Evolutionary conservation across 1,140 invertebrate species (phyloP).

Genomic region (Heliconius eleuchia): DNA sequence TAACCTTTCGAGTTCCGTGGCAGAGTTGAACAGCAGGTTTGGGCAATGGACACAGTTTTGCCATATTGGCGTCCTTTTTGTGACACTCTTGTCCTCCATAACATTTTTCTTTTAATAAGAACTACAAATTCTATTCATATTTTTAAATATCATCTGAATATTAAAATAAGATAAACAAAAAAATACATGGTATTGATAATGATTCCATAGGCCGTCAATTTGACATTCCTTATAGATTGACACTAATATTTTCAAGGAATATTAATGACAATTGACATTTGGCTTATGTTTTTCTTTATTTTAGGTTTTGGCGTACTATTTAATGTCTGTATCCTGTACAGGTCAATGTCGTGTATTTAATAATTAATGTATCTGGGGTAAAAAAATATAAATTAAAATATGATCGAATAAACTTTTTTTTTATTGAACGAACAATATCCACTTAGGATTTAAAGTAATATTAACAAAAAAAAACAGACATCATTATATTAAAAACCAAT

Average conservation of each 20-base stretch:
- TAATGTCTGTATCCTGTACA: neutral
- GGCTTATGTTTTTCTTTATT: neutral
- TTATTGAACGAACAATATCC: too few relatives aligned
- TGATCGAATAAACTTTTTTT: too few relatives aligned
- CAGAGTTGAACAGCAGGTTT: conserved; percentile 78
- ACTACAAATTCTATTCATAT: conserved; percentile 34
- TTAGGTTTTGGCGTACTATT: neutral
- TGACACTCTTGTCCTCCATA: conserved; percentile 71
- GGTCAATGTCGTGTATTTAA: too few relatives aligned
- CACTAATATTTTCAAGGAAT: neutral
- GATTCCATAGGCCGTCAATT: conserved; percentile 33
- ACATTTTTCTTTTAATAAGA: conserved; percentile 60
- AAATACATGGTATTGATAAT: conserved; percentile 41
- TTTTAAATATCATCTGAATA: conserved; percentile 48
- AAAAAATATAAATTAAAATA: too few relatives aligned
- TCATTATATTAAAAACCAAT: too few relatives aligned
- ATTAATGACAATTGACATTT: neutral
- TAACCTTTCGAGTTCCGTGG: conserved; percentile 82
- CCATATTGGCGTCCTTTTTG: conserved; percentile 74
- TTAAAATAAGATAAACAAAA: conserved; percentile 38
- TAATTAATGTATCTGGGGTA: too few relatives aligned
- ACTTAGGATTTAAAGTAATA: too few relatives aligned
- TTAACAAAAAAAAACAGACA: too few relatives aligned
- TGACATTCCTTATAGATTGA: conserved; percentile 25
- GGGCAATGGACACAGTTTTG: conserved; percentile 82